Conservation (phyloP, 1,140 invertebrate genomes). For the Andrena cerasifolii region DNA sequence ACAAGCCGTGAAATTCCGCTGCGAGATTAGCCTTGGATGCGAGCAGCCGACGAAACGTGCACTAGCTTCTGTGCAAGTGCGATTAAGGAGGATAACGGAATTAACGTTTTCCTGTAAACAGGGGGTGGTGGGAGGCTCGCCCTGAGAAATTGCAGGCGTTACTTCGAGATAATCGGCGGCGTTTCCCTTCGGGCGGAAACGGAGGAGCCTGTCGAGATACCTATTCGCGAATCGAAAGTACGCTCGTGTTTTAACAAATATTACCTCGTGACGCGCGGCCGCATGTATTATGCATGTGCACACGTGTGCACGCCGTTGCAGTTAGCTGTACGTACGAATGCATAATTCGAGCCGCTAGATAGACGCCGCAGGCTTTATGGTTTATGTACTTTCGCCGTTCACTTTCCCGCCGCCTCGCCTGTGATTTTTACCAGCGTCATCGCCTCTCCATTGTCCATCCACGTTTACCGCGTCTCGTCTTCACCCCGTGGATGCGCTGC, state of each 20-base stretch:
- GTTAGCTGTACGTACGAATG: constrained; percentile 33
- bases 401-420: constrained; percentile 22
- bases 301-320: not conserved
- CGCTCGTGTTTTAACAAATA: constrained; percentile 11
- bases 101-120: too few species aligned
- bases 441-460: not conserved
- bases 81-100: too few species aligned
- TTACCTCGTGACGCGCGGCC: constrained; percentile 13
- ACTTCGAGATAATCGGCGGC: not conserved
- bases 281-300: constrained; percentile 52
- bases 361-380: constrained; percentile 49
- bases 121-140: too few species aligned
- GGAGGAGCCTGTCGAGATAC: too few species aligned
- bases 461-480: not conserved
- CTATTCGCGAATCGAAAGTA: constrained; percentile 16
- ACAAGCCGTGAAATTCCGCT: too few species aligned
- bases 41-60: too few species aligned
- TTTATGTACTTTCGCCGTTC: constrained; percentile 62
- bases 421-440: constrained; percentile 13
- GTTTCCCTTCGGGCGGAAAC: not conserved
- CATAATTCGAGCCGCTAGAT: constrained; percentile 33
- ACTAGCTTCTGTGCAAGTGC: too few species aligned
- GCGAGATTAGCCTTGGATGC: too few species aligned
- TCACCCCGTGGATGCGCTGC: not conserved
- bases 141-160: not conserved